Percentiles rank a stretch among this genome's conserved stretches.
These are phyloP conservation scores for Acinonyx jubatus DNA, from an alignment of 2,113 vertebrate species.

Conservation along the genomic window DNA sequence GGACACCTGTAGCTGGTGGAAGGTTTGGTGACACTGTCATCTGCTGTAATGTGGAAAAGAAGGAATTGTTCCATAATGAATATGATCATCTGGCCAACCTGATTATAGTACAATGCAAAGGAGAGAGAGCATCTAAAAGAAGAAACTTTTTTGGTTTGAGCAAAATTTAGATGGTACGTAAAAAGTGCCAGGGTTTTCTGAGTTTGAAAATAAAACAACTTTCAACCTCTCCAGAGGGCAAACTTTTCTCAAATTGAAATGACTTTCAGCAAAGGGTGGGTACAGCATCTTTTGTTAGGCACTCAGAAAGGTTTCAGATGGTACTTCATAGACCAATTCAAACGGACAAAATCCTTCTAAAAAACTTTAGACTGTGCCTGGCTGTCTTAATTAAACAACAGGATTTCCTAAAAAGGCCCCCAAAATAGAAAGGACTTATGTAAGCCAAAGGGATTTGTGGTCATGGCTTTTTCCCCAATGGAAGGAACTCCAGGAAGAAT, in stretches of 20 bases:
- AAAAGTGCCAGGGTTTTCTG: neutral
- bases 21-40: neutral
- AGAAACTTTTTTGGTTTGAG: neutral
- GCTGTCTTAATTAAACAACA: neutral
- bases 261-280: neutral
- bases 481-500: neutral
- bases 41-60: neutral
- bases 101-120: neutral
- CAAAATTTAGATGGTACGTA: neutral
- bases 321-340: neutral
- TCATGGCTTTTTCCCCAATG: neutral
- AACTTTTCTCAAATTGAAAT: neutral
- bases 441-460: neutral
- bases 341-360: neutral
- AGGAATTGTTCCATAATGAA: neutral
- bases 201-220: conserved; percentile 6
- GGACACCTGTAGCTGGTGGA: neutral
- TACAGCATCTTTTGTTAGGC: neutral
- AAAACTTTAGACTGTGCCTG: neutral
- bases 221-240: neutral
- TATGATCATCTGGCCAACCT: neutral
- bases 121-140: neutral
- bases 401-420: neutral
- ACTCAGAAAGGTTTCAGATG: neutral
- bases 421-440: neutral